phyloP scores from a whole-genome alignment of 2,888 invertebrate species.

The Periphyllus acericola region DNA sequence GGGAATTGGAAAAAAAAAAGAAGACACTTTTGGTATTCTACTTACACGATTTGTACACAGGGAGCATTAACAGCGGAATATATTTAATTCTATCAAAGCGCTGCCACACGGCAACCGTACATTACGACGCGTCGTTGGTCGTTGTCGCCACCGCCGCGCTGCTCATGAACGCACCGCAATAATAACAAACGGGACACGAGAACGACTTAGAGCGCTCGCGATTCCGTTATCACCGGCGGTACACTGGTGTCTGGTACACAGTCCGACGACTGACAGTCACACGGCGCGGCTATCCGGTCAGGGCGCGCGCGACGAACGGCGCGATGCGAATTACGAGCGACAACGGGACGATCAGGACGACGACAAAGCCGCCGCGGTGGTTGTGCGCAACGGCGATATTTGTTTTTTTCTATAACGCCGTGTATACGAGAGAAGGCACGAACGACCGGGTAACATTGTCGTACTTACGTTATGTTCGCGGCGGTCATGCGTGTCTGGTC shows the following conservation, averaged over 20 bases:
- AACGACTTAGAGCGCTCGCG: neutral
- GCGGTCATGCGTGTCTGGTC: constrained; percentile 16
- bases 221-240: neutral
- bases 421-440: neutral
- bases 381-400: too few relatives aligned
- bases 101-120: constrained; percentile 56
- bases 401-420: too few relatives aligned
- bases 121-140: constrained; percentile 27
- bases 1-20: constrained; percentile 26
- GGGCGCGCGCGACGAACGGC: neutral
- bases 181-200: neutral
- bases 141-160: constrained; percentile 46
- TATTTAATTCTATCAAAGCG: constrained; percentile 36
- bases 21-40: neutral
- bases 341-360: neutral
- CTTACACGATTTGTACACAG: constrained; percentile 54
- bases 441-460: neutral
- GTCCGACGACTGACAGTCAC: neutral
- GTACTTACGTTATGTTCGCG: constrained; percentile 34
- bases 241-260: too few relatives aligned
- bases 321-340: neutral
- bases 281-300: neutral
- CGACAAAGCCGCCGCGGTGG: neutral
- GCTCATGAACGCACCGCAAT: constrained; percentile 18
- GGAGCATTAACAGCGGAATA: constrained; percentile 48